These are phyloP conservation scores for Danio rerio DNA, from an alignment of 2,113 vertebrate species.

Conservation along the genomic window DNA sequence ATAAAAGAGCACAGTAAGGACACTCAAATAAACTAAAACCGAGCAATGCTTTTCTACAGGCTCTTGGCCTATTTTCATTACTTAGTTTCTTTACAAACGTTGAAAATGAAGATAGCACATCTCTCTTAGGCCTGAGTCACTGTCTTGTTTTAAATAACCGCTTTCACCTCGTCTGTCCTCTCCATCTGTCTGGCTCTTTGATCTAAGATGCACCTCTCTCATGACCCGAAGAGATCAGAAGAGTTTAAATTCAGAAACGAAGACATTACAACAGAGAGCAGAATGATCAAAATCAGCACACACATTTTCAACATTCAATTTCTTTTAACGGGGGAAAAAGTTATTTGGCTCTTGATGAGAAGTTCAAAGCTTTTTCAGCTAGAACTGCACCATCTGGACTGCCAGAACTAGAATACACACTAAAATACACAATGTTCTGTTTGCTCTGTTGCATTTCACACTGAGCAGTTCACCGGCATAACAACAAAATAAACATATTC, in stretches of 20 bases:
- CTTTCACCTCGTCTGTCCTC: not conserved
- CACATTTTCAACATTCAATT: not conserved
- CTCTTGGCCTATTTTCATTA: too few species aligned
- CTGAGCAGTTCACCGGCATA: not conserved
- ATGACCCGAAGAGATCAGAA: not conserved
- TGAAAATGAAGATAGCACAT: not conserved
- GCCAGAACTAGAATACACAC: not conserved
- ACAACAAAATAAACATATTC: not conserved
- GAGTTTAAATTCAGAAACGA: not conserved
- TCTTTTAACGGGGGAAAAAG: not conserved
- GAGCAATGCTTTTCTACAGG: too few species aligned
- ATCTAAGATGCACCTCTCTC: not conserved
- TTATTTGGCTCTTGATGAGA: slow-evolving; percentile 4
- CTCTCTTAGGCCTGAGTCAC: not conserved
- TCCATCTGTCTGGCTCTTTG: not conserved
- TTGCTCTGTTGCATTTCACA: slow-evolving; percentile 29
- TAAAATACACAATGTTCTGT: slow-evolving; percentile 9
- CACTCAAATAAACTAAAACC: too few species aligned
- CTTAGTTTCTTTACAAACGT: too few species aligned
- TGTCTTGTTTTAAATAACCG: not conserved
- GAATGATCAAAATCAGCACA: not conserved
- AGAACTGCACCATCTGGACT: slow-evolving; percentile 31
- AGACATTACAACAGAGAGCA: not conserved
- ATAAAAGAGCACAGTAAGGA: too few species aligned
- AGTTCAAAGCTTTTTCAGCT: slow-evolving; percentile 20